Base-by-base conservation (phyloP, 2,888 invertebrate genomes). In the Coleophora flavipennella region DNA sequence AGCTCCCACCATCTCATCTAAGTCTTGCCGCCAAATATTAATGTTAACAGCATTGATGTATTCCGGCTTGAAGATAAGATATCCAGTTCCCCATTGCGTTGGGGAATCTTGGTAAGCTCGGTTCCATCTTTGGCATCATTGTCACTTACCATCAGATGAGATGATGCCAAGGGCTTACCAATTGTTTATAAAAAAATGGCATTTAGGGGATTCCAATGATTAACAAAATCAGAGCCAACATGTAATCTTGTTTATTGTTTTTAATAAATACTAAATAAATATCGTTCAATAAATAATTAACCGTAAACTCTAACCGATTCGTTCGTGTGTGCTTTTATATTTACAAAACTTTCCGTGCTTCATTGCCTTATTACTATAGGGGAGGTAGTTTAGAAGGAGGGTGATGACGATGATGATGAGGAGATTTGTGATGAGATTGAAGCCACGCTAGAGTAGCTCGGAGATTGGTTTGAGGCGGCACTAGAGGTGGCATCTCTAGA, bases 211-310 rank as follows among this genome's bases (percentile, higher is more conserved):
- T 20, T 20, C 6, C 20, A 35, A 25, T 11, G 8, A 4, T 25
- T 14, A 26, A 20, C 14, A 7, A 34, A 34, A 36, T 41, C 35
- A 39, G 33, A 67, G 63, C 65, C 66, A 62, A 67, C 70, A 68
- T 35, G 27, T 20, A 20, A 20, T 20, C 59, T 68, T 71, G 55
- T 72, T 81, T 81, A 80, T 78, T 68, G 69, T 67, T 69, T 61
- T 53, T 66, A 71, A 77, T 81, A 81, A 83, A 80, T 83, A 79
- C 67, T 20, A 27, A 65, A 70, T 80, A 81, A 80, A 79, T 77
- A 78, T 64, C 63, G 59, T 73, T 11, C 65, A 73, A 77, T 81
- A 83, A 80, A 78, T 79, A 75, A 11, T 67, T 65, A 57, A 44
- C 33, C 61, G 63, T 77, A 78, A 46, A 69, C 71, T 57, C 75